Evolutionary conservation across 2,888 invertebrate species (phyloP).

Genomic region (Syritta pipiens): DNA sequence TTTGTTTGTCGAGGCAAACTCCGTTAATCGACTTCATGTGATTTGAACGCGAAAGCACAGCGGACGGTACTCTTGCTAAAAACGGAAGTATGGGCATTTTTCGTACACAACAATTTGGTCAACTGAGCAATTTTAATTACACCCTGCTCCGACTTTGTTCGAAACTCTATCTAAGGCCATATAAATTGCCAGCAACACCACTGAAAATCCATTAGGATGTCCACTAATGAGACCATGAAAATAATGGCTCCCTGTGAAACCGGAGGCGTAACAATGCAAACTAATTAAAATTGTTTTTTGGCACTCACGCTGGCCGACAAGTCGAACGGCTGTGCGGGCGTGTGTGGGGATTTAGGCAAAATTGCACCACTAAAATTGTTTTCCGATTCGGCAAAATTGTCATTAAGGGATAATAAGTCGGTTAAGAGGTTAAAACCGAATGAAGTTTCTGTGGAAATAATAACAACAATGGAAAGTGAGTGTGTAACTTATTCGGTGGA

Average conservation of each 20-base stretch:
- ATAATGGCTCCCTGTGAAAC: slow-evolving; percentile 50
- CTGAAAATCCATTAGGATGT: slow-evolving; percentile 62
- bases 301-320: background rate
- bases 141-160: slow-evolving; percentile 11
- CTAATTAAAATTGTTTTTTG: slow-evolving; percentile 67
- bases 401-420: slow-evolving; percentile 59
- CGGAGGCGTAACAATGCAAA: slow-evolving; percentile 57
- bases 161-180: slow-evolving; percentile 29
- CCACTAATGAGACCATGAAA: slow-evolving; percentile 66
- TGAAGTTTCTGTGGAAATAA: slow-evolving; percentile 12
- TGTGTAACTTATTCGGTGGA: background rate
- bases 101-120: slow-evolving; percentile 27
- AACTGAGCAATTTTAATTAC: slow-evolving; percentile 57
- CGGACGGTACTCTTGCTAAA: no score
- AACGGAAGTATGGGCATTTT: slow-evolving; percentile 14
- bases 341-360: background rate
- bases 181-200: slow-evolving; percentile 47
- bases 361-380: slow-evolving; percentile 37
- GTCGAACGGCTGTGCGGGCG: background rate
- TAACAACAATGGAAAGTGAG: background rate
- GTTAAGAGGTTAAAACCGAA: slow-evolving; percentile 29
- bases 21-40: no score
- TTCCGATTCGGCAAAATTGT: slow-evolving; percentile 49
- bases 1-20: no score
- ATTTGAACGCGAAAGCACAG: no score